A percentile compares a stretch with the other conserved stretches of the same genome.
phyloP scores from a whole-genome alignment of 2,797 vertebrate genomes.

The Florisuga fusca region DNA sequence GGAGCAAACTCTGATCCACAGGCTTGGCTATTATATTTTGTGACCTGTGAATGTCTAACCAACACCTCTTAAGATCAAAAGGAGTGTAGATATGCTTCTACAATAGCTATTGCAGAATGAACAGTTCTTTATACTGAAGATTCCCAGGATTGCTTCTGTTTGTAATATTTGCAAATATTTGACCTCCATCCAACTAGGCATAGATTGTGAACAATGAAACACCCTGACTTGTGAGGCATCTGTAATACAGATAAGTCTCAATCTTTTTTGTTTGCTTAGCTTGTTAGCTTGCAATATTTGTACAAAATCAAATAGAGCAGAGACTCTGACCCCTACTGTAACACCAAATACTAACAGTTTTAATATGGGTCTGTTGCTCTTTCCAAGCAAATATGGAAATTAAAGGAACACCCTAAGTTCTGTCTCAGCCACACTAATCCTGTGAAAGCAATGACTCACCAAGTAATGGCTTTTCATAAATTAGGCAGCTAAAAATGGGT shows the following conservation, averaged over 20 bases:
- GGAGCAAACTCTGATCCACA: neutral
- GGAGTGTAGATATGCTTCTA: neutral
- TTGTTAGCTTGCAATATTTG: neutral
- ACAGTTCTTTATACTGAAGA: neutral
- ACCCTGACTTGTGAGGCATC: neutral
- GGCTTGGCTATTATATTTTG: neutral
- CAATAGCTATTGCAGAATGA: neutral
- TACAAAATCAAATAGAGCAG: neutral
- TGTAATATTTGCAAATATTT: neutral
- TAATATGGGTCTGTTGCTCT: constrained; percentile 17
- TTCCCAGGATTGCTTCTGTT: neutral
- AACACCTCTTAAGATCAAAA: neutral
- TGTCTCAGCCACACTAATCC: constrained; percentile 37
- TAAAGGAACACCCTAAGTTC: constrained; percentile 13
- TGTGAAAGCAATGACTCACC: constrained; percentile 68
- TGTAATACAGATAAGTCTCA: neutral
- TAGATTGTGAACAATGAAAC: neutral
- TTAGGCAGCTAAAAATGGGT: constrained; percentile 61
- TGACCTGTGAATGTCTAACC: neutral
- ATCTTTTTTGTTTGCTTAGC: neutral
- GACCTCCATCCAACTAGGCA: neutral
- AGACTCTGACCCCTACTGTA: neutral
- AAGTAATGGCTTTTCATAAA: constrained; percentile 61
- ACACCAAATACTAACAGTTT: neutral
- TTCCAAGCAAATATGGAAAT: constrained; percentile 49